Evolutionary conservation across 2,797 vertebrate genomes (phyloP).

Genomic region (Agapornis canus): DNA sequence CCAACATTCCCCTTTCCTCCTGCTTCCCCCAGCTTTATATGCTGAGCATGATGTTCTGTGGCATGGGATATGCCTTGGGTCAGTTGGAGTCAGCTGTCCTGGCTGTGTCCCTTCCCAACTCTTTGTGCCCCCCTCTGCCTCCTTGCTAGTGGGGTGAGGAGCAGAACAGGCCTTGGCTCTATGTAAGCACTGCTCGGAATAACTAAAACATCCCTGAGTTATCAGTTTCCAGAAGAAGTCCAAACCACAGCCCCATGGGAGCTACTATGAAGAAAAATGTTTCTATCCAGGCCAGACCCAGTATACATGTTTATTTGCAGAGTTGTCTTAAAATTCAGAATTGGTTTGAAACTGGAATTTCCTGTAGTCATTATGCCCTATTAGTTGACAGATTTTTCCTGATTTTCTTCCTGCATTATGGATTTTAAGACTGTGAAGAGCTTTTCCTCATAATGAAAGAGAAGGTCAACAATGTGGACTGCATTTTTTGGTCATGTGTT

Average conservation of each 20-base stretch:
- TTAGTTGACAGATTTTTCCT: too few species aligned
- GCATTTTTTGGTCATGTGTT: background rate
- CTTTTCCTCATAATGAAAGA: background rate
- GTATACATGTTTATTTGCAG: too few species aligned
- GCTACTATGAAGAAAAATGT: background rate
- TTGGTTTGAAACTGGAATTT: background rate
- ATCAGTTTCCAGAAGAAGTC: background rate
- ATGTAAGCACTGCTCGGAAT: background rate
- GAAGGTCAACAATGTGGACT: background rate
- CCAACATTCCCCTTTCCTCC: background rate
- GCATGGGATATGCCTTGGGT: background rate
- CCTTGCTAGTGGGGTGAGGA: fast-evolving
- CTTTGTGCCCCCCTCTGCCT: background rate
- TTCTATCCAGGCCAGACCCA: background rate
- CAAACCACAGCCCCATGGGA: background rate
- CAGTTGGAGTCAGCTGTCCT: background rate
- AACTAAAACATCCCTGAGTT: background rate
- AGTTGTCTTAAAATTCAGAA: background rate
- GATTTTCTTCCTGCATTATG: background rate
- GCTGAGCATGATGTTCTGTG: background rate
- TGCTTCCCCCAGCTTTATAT: background rate
- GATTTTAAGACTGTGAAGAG: background rate
- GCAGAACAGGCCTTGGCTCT: background rate
- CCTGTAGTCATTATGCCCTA: background rate
- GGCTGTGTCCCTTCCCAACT: background rate